phyloP scores from a whole-genome alignment of 1,140 invertebrate genomes.

The Propsilocerus akamusi region DNA sequence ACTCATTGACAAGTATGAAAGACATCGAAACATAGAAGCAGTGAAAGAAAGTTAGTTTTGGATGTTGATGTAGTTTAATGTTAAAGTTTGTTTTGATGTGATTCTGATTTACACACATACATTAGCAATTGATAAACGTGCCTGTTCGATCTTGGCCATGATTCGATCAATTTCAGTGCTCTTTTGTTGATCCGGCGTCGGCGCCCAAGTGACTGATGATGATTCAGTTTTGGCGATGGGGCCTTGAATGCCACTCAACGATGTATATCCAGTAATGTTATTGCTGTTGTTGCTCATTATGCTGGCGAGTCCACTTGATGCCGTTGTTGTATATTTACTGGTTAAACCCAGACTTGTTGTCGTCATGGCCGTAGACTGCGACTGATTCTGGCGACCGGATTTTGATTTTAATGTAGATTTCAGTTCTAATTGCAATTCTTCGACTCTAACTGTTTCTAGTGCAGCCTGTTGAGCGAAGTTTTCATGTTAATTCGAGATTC shows the following conservation, averaged over 20 bases:
- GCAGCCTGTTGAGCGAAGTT: slow-evolving; percentile 48
- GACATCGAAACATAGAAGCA: no score
- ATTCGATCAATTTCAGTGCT: slow-evolving; percentile 77
- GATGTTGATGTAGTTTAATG: neutral
- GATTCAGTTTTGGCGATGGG: slow-evolving; percentile 15
- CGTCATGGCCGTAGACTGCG: slow-evolving; percentile 9
- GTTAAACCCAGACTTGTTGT: slow-evolving; percentile 4
- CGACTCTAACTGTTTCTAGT: slow-evolving; percentile 71
- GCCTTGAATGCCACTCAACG: slow-evolving; percentile 9
- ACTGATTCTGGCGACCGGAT: slow-evolving; percentile 14
- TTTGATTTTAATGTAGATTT: slow-evolving; percentile 33
- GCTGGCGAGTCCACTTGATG: slow-evolving; percentile 8
- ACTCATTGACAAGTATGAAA: no score
- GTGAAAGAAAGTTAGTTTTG: neutral
- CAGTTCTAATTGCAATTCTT: slow-evolving; percentile 73
- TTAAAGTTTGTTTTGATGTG: neutral
- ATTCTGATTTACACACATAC: slow-evolving; percentile 9
- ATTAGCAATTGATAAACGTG: slow-evolving; percentile 12
- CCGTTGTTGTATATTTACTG: slow-evolving; percentile 16
- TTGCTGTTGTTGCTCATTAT: slow-evolving; percentile 8
- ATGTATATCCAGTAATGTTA: slow-evolving; percentile 3
- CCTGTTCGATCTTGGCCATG: slow-evolving; percentile 88
- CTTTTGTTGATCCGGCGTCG: slow-evolving; percentile 31
- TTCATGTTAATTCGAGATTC: no score
- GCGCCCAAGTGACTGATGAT: slow-evolving; percentile 21